Base-by-base conservation (phyloP, 2,888 invertebrate species). In the Melikaiella ostensackeni region DNA sequence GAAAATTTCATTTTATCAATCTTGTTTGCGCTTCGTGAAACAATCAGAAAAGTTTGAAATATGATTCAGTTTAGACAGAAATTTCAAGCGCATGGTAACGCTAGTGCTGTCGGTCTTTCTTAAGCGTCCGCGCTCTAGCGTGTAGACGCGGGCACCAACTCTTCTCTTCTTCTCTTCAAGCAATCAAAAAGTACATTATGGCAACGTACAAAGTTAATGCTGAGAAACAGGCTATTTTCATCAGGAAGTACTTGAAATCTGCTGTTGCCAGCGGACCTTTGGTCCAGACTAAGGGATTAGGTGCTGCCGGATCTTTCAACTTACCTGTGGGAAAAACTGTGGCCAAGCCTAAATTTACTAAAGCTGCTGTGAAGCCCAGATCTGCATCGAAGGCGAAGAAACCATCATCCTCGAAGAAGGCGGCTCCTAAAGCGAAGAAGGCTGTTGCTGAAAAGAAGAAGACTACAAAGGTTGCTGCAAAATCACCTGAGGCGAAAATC, bases 181-280 rank as follows among this genome's bases (percentile, higher is more conserved):
- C 93, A 9, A 94, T 94, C 88, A 94, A 94, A 88, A 95, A 94
- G 86, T 94, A 93, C 87, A 92, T 95, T 76, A 90, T 92, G 11
- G 91, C 92, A 61, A 93, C 92, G 80, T 94, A 94, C 92, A 93
- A 93, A 80, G 92, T 94, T 11, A 94, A 94, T 86, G 91, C 92
- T 1, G 93, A 93, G 81, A 94, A 93, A 83, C 86, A 93, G 75
- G 92, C 93, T 1, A 92, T 92, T 7, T 94, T 92, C 89, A 94
- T 95, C 82, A 93, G 93, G 81, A 93, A 93, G 79, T 94, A 93
- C 82, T 85, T 94, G 79, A 94, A 93, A 87, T 88, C 90, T 42
- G 93, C 93, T 35, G 93, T 94, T 35, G 91, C 89, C 21, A 91
- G 91, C 66, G 93, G 93, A 19, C 88, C 89, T 9, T 85, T 93